Percentiles rank a stretch among this genome's conserved stretches.
These are phyloP conservation scores for Mya arenaria DNA, from an alignment of 1,140 invertebrate genomes.

Conservation along the genomic window DNA sequence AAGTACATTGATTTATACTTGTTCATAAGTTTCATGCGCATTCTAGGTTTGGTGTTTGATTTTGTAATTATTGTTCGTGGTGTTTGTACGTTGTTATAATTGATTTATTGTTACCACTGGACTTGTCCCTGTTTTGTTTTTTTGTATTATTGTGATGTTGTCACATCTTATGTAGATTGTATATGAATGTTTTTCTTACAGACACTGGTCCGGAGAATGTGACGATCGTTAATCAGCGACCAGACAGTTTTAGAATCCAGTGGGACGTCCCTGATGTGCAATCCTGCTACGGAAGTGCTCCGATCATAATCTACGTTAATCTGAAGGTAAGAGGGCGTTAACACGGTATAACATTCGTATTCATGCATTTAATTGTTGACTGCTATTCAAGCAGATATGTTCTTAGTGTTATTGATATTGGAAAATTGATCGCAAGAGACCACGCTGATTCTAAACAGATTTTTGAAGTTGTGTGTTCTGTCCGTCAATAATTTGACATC, in stretches of 20 bases:
- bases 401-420: neutral
- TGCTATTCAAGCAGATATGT: neutral
- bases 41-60: too few relatives aligned
- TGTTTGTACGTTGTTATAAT: too few relatives aligned
- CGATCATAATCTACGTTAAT: neutral
- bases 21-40: too few relatives aligned
- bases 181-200: too few relatives aligned
- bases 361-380: neutral
- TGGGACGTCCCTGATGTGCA: constrained; percentile 26
- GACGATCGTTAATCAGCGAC: neutral
- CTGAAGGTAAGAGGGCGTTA: neutral
- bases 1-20: too few relatives aligned
- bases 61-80: too few relatives aligned
- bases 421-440: neutral
- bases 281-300: constrained; percentile 23
- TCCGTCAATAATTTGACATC: neutral
- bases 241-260: neutral
- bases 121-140: too few relatives aligned
- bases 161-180: too few relatives aligned
- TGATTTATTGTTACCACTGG: too few relatives aligned
- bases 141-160: too few relatives aligned
- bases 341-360: neutral
- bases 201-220: constrained; percentile 6
- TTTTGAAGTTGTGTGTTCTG: neutral
- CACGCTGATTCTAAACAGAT: neutral